Percentiles rank a stretch among this genome's conserved stretches.
phyloP scores from a whole-genome alignment of 2,797 vertebrate species.

The Neostethus bicornis region DNA sequence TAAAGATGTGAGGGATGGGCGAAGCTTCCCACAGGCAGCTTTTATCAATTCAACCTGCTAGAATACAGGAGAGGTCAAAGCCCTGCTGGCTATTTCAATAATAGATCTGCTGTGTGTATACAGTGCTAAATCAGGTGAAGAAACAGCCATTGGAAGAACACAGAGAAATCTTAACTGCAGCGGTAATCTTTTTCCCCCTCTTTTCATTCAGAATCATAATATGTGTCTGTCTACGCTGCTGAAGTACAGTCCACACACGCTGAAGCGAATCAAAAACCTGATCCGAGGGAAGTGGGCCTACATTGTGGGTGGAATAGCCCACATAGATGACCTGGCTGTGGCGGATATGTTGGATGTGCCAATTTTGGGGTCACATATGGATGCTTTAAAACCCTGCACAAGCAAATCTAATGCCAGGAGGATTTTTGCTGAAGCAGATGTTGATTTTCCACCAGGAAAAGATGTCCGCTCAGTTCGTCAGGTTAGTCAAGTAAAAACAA shows the following conservation, averaged over 20 bases:
- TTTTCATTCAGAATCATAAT: slow-evolving; percentile 63
- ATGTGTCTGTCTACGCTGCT: slow-evolving; percentile 86
- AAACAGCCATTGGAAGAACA: slow-evolving; percentile 69
- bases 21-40: slow-evolving; percentile 90
- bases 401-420: slow-evolving; percentile 86
- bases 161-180: slow-evolving; percentile 40
- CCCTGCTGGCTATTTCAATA: slow-evolving; percentile 92
- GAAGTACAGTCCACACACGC: slow-evolving; percentile 87
- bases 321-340: slow-evolving; percentile 88
- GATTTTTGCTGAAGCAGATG: slow-evolving; percentile 80
- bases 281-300: slow-evolving; percentile 85
- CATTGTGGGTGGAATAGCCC: slow-evolving; percentile 83
- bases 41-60: slow-evolving; percentile 99
- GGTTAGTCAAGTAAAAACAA: slow-evolving; percentile 78
- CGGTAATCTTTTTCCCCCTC: slow-evolving; percentile 18
- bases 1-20: slow-evolving; percentile 96
- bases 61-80: slow-evolving; percentile 96
- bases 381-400: slow-evolving; percentile 81
- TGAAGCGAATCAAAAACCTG: slow-evolving; percentile 83
- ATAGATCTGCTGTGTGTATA: slow-evolving; percentile 88
- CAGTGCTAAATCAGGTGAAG: slow-evolving; percentile 78
- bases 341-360: slow-evolving; percentile 86
- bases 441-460: slow-evolving; percentile 82
- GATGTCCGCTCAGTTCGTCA: slow-evolving; percentile 81
- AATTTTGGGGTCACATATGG: slow-evolving; percentile 84